Base-by-base conservation (phyloP, 2,113 vertebrate genomes). In the Puntigrus tetrazona region DNA sequence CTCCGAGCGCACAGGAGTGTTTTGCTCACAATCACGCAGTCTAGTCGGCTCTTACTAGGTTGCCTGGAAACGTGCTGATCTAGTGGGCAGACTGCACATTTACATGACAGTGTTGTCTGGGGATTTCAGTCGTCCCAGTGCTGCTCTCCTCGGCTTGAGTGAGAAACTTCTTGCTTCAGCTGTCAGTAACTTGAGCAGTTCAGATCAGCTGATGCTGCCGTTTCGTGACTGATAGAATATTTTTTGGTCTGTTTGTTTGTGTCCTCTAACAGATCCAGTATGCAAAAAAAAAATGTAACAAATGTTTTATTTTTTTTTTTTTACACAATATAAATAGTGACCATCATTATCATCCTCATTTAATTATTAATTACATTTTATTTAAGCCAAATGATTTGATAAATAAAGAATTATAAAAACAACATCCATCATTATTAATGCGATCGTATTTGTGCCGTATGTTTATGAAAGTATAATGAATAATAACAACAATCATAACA, bases 1-100 rank as follows among this genome's bases (percentile, higher is more conserved):
- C 85, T 45, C 76, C 65, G 61, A 85, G 84, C 75, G 84, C 88
- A 88, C 77, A 82, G 75, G 7, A 82, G 85, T 81, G 57, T 70
- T 67, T 69, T 81, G 27, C 84, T 36, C 34, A 18, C 67, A 18
- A 31, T 83, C 70, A 77, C 85, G 75, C 52, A 75, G 22, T 70
- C 20, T n/a, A n/a, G n/a, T 41, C 67, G 7, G 25, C 47, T 77
- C 67, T 5, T 43, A 70, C n/a, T 45, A 29, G 69, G 93, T 93
- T 93, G 91, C 92, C 86, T 38, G 88, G 93, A 87, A 81, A 91
- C 92, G 52, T 80, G 78, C 86, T 59, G 25, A 87, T 82, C 55
- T 83, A 86, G 34, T 85, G 31, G 0, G 29, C 16, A 89, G 90
- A 89, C 88, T 83, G 34, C 80, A 22, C 78, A 90, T 92, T 92